Base-by-base conservation (phyloP, 2,888 invertebrate species). In the Tuta absoluta region DNA sequence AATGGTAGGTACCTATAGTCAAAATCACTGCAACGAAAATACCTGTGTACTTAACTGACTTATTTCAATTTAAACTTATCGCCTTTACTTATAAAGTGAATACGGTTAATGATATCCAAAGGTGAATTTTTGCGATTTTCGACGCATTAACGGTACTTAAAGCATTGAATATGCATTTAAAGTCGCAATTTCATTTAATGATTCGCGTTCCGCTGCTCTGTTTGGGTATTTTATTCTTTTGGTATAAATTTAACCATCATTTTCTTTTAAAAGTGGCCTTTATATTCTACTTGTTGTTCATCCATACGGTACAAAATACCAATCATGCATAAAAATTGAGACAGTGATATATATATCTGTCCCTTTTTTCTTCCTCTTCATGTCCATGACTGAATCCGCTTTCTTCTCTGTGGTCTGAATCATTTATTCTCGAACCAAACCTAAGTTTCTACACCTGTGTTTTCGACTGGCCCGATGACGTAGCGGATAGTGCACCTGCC, bases 101-200 rank as follows among this genome's bases (percentile, higher is more conserved):
- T 28, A 28, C 53, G 19, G 28, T 24, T 53, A 53, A 53, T 53
- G 24, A 53, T 14, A 24, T 53, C 28, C n/a, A 28, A 28, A 53
- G 53, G 53, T 53, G 53, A 19, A 53, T 23, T 53, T 53, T 53
- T 53, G n/a, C 28, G 53, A 53, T 53, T 24, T 24, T 28, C 24
- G 21, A 12, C 53, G 24, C 24, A 11, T 24, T 28, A 24, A 53
- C 53, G 24, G 53, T 53, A 53, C 24, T n/a, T 21, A 19, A 23
- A 11, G 28, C n/a, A 53, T 53, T 51, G 51, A 51, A 51, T 51
- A 51, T 51, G 51, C 51, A 53, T 53, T n/a, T 53, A 24, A 24
- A 28, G 21, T 28, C 53, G 53, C 28, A 19, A 53, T 53, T 53
- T 53, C 28, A 24, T 28, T 53, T 53, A 53, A 53, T 53, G 53